phyloP scores from a whole-genome alignment of 2,888 invertebrate genomes.

The Chouioia cunea region DNA sequence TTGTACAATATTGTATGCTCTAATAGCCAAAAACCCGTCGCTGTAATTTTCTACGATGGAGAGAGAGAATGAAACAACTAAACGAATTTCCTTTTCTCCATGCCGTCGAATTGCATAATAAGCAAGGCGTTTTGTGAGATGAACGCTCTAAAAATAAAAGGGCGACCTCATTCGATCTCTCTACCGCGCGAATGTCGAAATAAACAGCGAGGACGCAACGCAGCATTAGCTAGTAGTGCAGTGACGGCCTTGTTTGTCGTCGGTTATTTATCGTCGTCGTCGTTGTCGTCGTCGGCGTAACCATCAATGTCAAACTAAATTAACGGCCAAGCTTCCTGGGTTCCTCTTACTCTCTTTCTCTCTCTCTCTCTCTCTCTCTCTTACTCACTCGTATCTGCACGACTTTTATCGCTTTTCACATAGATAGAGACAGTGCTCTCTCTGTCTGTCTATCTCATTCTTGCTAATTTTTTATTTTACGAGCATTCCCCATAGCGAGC shows the following conservation, averaged over 20 bases:
- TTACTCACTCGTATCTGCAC: slow-evolving; percentile 37
- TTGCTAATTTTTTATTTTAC: slow-evolving; percentile 10
- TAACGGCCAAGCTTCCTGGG: slow-evolving; percentile 66
- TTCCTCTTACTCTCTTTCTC: slow-evolving; percentile 47
- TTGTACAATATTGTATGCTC: too few relatives aligned
- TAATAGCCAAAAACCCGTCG: too few relatives aligned
- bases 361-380: too few relatives aligned
- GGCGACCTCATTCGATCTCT: slow-evolving; percentile 43
- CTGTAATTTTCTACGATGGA: too few relatives aligned
- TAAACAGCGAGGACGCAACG: neutral
- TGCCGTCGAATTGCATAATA: neutral
- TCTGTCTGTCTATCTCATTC: slow-evolving; percentile 19
- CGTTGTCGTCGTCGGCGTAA: slow-evolving; percentile 56
- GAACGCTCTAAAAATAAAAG: slow-evolving; percentile 42
- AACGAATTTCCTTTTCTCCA: too few relatives aligned
- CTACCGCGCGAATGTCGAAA: slow-evolving; percentile 36
- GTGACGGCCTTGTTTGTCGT: slow-evolving; percentile 52
- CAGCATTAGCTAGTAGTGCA: slow-evolving; percentile 38
- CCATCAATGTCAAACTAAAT: slow-evolving; percentile 66
- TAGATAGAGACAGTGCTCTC: neutral
- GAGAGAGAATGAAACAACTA: too few relatives aligned
- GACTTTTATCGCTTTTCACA: slow-evolving; percentile 1
- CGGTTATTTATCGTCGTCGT: slow-evolving; percentile 55
- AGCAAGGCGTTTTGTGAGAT: slow-evolving; percentile 2
- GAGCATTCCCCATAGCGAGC: neutral